These are phyloP conservation scores for Ennomos quercinarius DNA, from an alignment of 2,888 invertebrate species.

Conservation along the genomic window DNA sequence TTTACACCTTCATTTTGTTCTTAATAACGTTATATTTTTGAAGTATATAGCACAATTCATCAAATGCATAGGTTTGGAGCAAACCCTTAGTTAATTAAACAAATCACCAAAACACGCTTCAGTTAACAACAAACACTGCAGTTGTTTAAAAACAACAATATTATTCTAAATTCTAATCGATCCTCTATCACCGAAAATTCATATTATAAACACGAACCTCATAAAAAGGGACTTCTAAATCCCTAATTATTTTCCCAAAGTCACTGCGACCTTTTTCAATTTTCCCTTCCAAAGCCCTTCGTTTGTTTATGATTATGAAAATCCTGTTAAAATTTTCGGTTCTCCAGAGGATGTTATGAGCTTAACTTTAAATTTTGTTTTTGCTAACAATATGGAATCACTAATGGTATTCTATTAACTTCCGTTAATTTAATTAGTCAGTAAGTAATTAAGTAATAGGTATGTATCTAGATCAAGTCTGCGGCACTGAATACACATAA, in stretches of 20 bases:
- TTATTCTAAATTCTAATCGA: not conserved
- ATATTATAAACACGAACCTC: conserved; percentile 26
- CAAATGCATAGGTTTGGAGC: too few relatives aligned
- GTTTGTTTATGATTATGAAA: conserved; percentile 51
- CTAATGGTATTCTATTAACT: conserved; percentile 3
- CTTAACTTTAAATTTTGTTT: conserved; percentile 18
- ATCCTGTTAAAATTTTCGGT: conserved; percentile 41
- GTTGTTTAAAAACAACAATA: not conserved
- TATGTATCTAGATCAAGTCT: too few relatives aligned
- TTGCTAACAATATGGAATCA: conserved; percentile 2
- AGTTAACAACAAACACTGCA: too few relatives aligned
- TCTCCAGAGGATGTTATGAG: conserved; percentile 14
- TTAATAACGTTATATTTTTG: too few relatives aligned
- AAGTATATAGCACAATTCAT: too few relatives aligned
- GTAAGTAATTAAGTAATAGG: too few relatives aligned
- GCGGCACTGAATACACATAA: too few relatives aligned
- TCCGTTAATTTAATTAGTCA: not conserved
- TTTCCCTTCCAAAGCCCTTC: conserved; percentile 45
- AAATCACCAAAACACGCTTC: too few relatives aligned
- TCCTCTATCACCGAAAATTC: conserved; percentile 20
- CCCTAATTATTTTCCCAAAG: conserved; percentile 45
- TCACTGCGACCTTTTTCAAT: conserved; percentile 54
- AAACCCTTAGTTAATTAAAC: too few relatives aligned
- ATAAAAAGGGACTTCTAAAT: conserved; percentile 37
- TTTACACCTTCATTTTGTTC: too few relatives aligned